Evolutionary conservation across 2,113 vertebrate species (phyloP), one percentile per base, ranked within the genome.

Genomic region (Tenrec ecaudatus): DNA sequence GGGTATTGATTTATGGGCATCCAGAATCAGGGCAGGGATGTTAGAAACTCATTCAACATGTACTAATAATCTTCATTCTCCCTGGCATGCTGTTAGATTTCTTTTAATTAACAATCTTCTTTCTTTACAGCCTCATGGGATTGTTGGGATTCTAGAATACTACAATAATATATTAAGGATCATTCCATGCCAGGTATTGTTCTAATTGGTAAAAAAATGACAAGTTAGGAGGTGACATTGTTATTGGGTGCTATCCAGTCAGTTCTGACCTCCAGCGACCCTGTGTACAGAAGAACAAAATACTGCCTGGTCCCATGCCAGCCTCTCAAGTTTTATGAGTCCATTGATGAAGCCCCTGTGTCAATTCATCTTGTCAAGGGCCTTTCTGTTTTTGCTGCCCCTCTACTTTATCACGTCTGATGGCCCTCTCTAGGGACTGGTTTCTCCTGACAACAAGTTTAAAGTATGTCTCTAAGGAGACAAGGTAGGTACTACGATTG

Each of bases 21-120:
- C 80, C 64, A 92, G 87, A 16, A 29, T 11, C 33, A 7, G 5
- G 25, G 0, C 40, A 81, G 60, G 40, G 66, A 43, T 89, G 47
- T 83, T 83, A 85, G 64, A 66, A 71, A 93, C 86, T 83, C 58
- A 57, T 68, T 19, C 86, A 38, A 92, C 11, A 9, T 80, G 9
- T 29, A 81, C 86, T 73, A 89, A 66, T 25, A 12, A 60, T 90
- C 75, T 88, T 76, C 75, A 88, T 89, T 94, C 77, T 92, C 23
- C 86, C 53, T 73, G 62, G 89, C 88, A 93, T 16, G 43, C 31
- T 91, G 33, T 53, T 76, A 10, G 25, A 78, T 73, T 47, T 85
- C 23, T 93, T 22, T 15, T 47, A 64, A 36, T 92, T 71, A 94
- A 90, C 43, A 43, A 76, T 76, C 91, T 19, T 19, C 43, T 96